Evolutionary conservation across 2,888 invertebrate genomes (phyloP).

Genomic region (Myopa tessellatipennis): DNA sequence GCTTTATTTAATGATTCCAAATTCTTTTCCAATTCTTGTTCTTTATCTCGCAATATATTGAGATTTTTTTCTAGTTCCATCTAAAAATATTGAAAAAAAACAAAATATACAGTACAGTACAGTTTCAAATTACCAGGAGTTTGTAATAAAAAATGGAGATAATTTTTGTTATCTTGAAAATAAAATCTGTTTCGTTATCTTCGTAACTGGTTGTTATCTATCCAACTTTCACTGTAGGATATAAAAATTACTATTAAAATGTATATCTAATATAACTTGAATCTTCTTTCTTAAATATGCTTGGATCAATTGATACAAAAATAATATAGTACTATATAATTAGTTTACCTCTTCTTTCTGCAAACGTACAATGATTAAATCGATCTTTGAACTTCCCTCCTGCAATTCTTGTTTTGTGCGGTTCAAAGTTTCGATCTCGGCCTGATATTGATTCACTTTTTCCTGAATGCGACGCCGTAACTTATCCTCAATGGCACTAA

Average conservation of each 20-base stretch:
- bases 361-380: slow-evolving; percentile 80
- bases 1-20: slow-evolving; percentile 81
- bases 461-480: slow-evolving; percentile 87
- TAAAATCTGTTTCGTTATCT: no score
- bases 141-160: no score
- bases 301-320: background rate
- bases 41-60: slow-evolving; percentile 84
- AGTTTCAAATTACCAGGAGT: no score
- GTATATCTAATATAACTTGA: no score
- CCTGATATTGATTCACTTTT: slow-evolving; percentile 89
- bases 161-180: no score
- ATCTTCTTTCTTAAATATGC: background rate
- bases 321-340: background rate
- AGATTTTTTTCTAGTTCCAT: slow-evolving; percentile 87
- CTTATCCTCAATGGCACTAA: slow-evolving; percentile 97
- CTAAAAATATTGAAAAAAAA: slow-evolving; percentile 61
- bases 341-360: slow-evolving; percentile 75
- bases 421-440: slow-evolving; percentile 88
- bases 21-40: slow-evolving; percentile 85
- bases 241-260: no score
- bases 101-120: no score
- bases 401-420: slow-evolving; percentile 88
- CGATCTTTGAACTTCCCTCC: slow-evolving; percentile 85
- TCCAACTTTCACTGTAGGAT: no score
- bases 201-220: no score